Conservation (phyloP, 1,140 invertebrate genomes). For the Choristoneura fumiferana region DNA sequence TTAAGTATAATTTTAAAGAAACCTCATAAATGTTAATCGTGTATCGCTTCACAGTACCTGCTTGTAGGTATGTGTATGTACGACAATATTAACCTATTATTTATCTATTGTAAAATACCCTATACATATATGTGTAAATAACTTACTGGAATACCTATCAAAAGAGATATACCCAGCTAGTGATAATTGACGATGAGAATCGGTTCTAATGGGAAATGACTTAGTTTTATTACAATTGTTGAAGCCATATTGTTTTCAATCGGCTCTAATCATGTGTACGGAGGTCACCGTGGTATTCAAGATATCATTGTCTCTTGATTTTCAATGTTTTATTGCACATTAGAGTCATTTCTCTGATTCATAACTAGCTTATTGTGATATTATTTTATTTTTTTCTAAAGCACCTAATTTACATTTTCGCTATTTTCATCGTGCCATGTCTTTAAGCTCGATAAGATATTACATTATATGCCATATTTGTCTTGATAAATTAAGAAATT, state of each 20-base stretch:
- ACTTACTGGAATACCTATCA: constrained; percentile 23
- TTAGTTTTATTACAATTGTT: too few relatives aligned
- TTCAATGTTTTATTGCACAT: too few relatives aligned
- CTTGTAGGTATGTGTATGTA: constrained; percentile 51
- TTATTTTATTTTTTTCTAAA: constrained; percentile 17
- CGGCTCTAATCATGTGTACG: too few relatives aligned
- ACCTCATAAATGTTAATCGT: constrained; percentile 25
- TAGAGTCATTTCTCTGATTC: neutral
- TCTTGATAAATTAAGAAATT: too few relatives aligned
- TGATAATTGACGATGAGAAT: too few relatives aligned
- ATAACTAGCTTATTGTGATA: constrained; percentile 21
- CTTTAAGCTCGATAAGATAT: neutral
- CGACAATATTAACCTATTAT: constrained; percentile 53
- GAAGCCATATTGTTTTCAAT: too few relatives aligned
- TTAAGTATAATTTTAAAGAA: constrained; percentile 1
- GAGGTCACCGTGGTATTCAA: too few relatives aligned
- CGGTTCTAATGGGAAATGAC: too few relatives aligned
- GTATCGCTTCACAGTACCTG: constrained; percentile 57
- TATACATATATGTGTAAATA: constrained; percentile 36
- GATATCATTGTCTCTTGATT: too few relatives aligned
- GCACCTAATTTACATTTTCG: too few relatives aligned
- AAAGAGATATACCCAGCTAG: neutral
- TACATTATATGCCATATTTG: too few relatives aligned
- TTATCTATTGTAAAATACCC: constrained; percentile 41
- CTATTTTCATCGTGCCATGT: constrained; percentile 15